These are phyloP conservation scores for Empidonax alnorum DNA, from an alignment of 2,113 vertebrate genomes.

Conservation along the genomic window DNA sequence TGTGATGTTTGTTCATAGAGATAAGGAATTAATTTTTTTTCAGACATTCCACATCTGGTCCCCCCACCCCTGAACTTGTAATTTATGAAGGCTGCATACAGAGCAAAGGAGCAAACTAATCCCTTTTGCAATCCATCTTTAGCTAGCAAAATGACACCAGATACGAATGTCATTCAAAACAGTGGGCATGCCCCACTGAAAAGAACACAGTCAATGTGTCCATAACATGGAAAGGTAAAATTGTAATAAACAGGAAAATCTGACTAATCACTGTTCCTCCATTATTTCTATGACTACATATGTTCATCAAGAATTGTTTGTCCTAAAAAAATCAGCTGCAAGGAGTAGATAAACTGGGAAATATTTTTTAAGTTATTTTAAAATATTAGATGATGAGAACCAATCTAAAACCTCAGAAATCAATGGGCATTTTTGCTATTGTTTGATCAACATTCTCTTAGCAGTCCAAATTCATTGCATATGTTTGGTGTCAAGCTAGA, in stretches of 20 bases:
- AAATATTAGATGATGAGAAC: background rate
- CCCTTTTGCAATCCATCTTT: background rate
- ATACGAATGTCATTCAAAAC: constrained; percentile 30
- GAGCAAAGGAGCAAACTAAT: constrained; percentile 41
- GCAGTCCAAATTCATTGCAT: background rate
- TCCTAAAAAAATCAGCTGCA: background rate
- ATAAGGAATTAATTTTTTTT: constrained; percentile 64
- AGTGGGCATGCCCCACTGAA: constrained; percentile 54
- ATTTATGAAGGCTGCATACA: background rate
- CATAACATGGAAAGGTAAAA: constrained; percentile 2
- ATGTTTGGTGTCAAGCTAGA: background rate
- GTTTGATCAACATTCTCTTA: background rate
- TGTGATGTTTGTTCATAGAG: constrained; percentile 76
- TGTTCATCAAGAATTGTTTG: background rate
- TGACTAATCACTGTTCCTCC: background rate
- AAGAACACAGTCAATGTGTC: constrained; percentile 57
- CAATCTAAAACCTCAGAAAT: background rate
- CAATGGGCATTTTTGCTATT: background rate
- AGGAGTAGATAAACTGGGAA: background rate
- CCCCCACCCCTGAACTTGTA: constrained; percentile 51
- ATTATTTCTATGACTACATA: background rate
- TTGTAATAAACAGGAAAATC: background rate
- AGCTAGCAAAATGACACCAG: constrained; percentile 30
- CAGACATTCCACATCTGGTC: constrained; percentile 55
- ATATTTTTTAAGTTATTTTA: background rate